These are phyloP conservation scores for Chaitophorus viminalis DNA, from an alignment of 2,888 invertebrate species.

Conservation along the genomic window DNA sequence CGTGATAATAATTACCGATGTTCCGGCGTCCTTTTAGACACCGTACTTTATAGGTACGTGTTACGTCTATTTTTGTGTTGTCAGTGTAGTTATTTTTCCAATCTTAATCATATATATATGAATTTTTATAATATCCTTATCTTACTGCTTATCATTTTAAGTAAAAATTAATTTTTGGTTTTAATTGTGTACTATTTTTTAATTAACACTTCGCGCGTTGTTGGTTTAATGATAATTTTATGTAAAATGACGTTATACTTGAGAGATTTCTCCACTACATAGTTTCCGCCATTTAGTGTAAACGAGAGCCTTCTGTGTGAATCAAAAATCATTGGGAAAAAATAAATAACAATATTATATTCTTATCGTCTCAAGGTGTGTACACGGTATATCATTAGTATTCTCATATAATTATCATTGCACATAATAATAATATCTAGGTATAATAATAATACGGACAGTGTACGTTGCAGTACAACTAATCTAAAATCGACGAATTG, in stretches of 20 bases:
- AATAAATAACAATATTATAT: constrained; percentile 7
- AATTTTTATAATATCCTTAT: not conserved
- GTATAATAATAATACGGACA: not conserved
- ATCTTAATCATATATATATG: constrained; percentile 11
- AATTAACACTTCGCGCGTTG: constrained; percentile 10
- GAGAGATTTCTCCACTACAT: constrained; percentile 38
- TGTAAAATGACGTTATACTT: constrained; percentile 51
- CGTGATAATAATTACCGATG: not conserved
- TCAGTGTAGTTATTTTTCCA: not conserved
- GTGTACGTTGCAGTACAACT: not conserved
- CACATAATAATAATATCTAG: not conserved
- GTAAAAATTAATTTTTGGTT: not conserved
- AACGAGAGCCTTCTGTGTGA: constrained; percentile 56
- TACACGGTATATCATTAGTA: not conserved
- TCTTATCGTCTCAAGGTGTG: constrained; percentile 11
- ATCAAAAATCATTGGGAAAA: constrained; percentile 53
- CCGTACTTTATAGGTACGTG: not conserved
- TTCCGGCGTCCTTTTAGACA: not conserved
- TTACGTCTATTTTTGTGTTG: not conserved
- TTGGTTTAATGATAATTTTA: constrained; percentile 41
- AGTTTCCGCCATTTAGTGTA: constrained; percentile 52
- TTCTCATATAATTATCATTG: not conserved
- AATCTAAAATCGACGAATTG: not conserved
- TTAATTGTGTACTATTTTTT: constrained; percentile 44
- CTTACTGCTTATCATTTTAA: no score